Evolutionary conservation across 2,888 invertebrate species (phyloP).

Genomic region (Macrostomum cliftonense): DNA sequence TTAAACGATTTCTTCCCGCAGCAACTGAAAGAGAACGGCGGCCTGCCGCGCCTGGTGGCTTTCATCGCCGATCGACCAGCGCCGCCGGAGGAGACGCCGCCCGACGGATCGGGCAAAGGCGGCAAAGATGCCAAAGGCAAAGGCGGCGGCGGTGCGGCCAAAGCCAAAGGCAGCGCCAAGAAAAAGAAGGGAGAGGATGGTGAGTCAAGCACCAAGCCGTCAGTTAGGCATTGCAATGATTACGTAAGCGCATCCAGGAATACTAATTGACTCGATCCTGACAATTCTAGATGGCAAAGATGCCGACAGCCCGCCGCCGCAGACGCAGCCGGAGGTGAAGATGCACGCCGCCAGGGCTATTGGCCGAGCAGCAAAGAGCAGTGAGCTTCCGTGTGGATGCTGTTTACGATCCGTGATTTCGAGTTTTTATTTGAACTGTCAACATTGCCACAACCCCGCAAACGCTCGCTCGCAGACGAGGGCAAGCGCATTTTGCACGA

Average conservation of each 20-base stretch:
- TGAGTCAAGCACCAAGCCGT: too few species aligned
- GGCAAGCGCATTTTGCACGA: constrained; percentile 35
- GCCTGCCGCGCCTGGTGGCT: constrained; percentile 28
- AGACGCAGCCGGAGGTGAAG: constrained; percentile 33
- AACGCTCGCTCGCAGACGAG: too few species aligned
- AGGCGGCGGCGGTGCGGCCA: background rate
- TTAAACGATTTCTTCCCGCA: too few species aligned
- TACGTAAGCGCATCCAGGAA: too few species aligned
- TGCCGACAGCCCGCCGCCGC: constrained; percentile 19
- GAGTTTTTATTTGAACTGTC: too few species aligned
- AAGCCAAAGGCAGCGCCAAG: constrained; percentile 15
- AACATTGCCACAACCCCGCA: too few species aligned
- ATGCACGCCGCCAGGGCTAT: constrained; percentile 35
- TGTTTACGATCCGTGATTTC: too few species aligned
- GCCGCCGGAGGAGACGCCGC: constrained; percentile 25
- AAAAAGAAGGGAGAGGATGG: constrained; percentile 15
- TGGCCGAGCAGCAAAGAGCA: constrained; percentile 30
- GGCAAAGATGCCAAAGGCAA: constrained; percentile 19
- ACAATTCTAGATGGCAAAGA: constrained; percentile 19
- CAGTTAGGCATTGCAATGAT: too few species aligned
- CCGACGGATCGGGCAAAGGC: constrained; percentile 11
- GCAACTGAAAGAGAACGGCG: constrained; percentile 33
- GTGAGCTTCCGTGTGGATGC: too few species aligned
- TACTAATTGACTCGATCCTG: too few species aligned
- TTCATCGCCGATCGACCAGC: constrained; percentile 32